Base-by-base conservation (phyloP, 2,113 vertebrate species). In the Peromyscus leucopus region DNA sequence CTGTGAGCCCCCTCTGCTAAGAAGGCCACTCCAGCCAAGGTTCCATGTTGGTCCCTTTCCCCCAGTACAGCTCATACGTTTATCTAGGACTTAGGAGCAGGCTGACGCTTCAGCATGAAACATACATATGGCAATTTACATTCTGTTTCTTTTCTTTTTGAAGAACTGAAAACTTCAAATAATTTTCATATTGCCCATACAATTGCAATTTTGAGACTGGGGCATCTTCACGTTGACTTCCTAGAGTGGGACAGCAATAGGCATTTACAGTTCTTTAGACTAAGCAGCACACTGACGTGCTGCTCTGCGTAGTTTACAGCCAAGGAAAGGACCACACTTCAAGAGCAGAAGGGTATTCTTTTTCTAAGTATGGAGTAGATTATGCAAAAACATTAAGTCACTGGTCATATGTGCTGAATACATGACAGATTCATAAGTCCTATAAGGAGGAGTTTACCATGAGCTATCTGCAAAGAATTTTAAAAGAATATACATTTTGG, bases 1-100 rank as follows among this genome's bases (percentile, higher is more conserved):
- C 92, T 87, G 2, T 96, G 97, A 97, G 94, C 65, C 39, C 78
- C 39, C 87, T 98, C 89, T 71, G 80, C 48, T 33, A 96, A 28
- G 57, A 51, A 91, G 67, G 76, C 94, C 95, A 96, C 16, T 96
- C 86, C 28, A 87, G 69, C 85, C 97, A 79, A 97, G 95, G 90
- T 74, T 96, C 72, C 24, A 36, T 65, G 79, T 51, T 51, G 75
- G 72, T 65, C 46, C 51, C n/a, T 48, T 95, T 57, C 46, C 46
- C 57, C 89, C 84, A 12, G 2, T 8, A 28, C 46, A 75, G 65
- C 26, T 55, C 36, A 22, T 0, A 67, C 55, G 59, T 79, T 95
- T 96, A 89, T 65, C 48, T 1, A 28, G 36, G 51, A 69, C 31
- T 9, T 94, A 92, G 33, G 17, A 85, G 39, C 78, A 87, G 3